A percentile compares a stretch with the other conserved stretches of the same genome.
These are phyloP conservation scores for Hydrozoanthus tunicans DNA, from an alignment of 64 coral and sea anemone species.

Conservation along the genomic window DNA sequence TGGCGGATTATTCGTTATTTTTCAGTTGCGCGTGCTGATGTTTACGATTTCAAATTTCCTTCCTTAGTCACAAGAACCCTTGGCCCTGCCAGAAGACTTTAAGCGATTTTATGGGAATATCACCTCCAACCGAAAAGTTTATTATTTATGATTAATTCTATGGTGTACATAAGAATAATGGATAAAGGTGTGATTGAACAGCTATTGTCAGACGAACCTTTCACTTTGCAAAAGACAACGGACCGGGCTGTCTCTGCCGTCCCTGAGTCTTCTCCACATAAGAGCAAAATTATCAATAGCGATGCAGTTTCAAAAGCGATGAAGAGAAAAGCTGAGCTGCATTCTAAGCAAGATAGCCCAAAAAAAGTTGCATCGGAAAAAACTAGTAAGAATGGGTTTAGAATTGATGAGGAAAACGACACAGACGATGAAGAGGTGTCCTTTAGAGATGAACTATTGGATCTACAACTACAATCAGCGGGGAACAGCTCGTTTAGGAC, in stretches of 20 bases:
- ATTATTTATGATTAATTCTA: neutral
- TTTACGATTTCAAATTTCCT: conserved; percentile 37
- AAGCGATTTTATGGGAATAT: neutral
- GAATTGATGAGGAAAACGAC: neutral
- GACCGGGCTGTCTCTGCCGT: neutral
- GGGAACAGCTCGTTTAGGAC: neutral
- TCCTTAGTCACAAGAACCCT: too few relatives aligned
- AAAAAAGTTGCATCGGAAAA: neutral
- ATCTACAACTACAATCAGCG: neutral
- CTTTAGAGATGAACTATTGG: conserved; percentile 36
- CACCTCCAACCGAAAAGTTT: neutral
- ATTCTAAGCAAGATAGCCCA: neutral
- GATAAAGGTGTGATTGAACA: conserved; percentile 19
- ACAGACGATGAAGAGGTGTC: conserved; percentile 28
- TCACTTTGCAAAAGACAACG: neutral
- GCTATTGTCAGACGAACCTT: conserved; percentile 5
- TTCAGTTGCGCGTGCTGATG: neutral
- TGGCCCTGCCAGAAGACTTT: too few relatives aligned
- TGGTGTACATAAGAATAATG: neutral
- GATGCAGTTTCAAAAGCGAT: neutral
- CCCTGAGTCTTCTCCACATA: neutral
- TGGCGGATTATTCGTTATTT: neutral
- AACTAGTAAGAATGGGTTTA: conserved; percentile 5
- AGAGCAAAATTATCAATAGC: neutral
- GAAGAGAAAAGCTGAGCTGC: conserved; percentile 24